A percentile compares a stretch with the other conserved stretches of the same genome.
Evolutionary conservation across 2,113 vertebrate genomes (phyloP).

Genomic region (Microcebus jonahi): DNA sequence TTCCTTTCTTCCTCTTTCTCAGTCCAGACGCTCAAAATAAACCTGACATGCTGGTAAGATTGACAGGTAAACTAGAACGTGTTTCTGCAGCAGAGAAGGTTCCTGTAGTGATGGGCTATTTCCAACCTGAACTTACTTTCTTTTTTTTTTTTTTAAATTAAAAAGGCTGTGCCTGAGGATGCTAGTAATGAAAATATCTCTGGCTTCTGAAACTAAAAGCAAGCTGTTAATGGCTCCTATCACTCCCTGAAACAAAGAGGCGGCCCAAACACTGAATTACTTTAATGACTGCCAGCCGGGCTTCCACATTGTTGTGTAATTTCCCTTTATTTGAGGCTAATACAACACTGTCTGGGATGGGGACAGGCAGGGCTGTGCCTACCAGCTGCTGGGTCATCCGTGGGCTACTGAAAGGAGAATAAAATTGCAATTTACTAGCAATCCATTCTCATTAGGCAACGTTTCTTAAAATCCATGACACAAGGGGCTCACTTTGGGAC

Average conservation of each 20-base stretch:
- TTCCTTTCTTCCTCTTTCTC: constrained; percentile 27
- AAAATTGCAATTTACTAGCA: constrained; percentile 24
- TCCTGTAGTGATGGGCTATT: constrained; percentile 53
- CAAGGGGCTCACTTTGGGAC: not conserved
- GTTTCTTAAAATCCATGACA: not conserved
- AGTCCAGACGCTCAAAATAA: constrained; percentile 18
- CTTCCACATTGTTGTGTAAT: not conserved
- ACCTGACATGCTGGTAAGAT: constrained; percentile 39
- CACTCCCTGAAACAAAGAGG: constrained; percentile 43
- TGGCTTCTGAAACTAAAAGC: constrained; percentile 59
- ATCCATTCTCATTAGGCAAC: constrained; percentile 5
- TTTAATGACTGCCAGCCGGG: constrained; percentile 47
- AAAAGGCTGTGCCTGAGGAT: constrained; percentile 67
- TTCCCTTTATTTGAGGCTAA: not conserved
- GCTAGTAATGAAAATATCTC: constrained; percentile 46
- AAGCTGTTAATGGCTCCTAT: constrained; percentile 37
- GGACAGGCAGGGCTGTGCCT: not conserved
- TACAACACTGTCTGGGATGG: not conserved
- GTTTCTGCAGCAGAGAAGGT: constrained; percentile 46
- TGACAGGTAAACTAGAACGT: constrained; percentile 58
- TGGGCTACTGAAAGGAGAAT: not conserved
- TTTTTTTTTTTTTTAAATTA: constrained; percentile 61
- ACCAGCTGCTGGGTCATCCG: fast-evolving
- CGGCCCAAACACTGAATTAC: not conserved
- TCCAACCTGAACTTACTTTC: constrained; percentile 53